phyloP scores from a whole-genome alignment of 2,888 invertebrate genomes.

The Mesorhabditis sp. region DNA sequence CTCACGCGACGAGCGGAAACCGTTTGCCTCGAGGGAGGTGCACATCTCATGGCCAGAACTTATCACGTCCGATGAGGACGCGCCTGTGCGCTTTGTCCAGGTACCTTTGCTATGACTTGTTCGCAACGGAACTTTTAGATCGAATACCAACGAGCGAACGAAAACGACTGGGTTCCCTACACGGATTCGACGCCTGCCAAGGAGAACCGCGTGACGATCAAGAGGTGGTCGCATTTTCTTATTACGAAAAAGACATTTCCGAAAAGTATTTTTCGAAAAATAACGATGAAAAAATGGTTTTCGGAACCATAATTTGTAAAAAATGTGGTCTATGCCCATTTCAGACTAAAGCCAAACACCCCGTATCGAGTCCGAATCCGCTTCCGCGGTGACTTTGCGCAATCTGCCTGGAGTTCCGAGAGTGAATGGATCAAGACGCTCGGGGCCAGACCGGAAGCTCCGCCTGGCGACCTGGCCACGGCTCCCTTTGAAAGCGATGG shows the following conservation, averaged over 20 bases:
- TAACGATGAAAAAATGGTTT: constrained; percentile 16
- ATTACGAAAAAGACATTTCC: background rate
- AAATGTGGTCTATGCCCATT: constrained; percentile 10
- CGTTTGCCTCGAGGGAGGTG: constrained; percentile 31
- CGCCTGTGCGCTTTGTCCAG: constrained; percentile 31
- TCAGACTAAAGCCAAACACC: constrained; percentile 76
- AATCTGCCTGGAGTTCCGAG: constrained; percentile 83
- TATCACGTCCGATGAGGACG: constrained; percentile 12
- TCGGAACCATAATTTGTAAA: background rate
- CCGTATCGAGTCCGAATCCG: constrained; percentile 76
- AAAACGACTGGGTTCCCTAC: constrained; percentile 38
- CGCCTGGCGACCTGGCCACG: background rate
- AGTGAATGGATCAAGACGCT: constrained; percentile 72
- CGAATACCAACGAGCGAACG: constrained; percentile 49
- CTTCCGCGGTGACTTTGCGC: constrained; percentile 91
- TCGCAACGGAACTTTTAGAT: constrained; percentile 15
- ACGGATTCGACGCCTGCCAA: background rate
- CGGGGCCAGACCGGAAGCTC: background rate
- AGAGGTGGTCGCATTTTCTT: constrained; percentile 18
- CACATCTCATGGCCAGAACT: constrained; percentile 35
- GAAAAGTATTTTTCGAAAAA: constrained; percentile 8
- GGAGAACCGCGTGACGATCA: constrained; percentile 13
- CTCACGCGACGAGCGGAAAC: constrained; percentile 26
- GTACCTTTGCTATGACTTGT: constrained; percentile 2
- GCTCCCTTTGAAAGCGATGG: constrained; percentile 63